Evolutionary conservation across 1,140 invertebrate genomes (phyloP), one percentile per base, ranked within the genome.

Genomic region (Cheumatopsyche charites): DNA sequence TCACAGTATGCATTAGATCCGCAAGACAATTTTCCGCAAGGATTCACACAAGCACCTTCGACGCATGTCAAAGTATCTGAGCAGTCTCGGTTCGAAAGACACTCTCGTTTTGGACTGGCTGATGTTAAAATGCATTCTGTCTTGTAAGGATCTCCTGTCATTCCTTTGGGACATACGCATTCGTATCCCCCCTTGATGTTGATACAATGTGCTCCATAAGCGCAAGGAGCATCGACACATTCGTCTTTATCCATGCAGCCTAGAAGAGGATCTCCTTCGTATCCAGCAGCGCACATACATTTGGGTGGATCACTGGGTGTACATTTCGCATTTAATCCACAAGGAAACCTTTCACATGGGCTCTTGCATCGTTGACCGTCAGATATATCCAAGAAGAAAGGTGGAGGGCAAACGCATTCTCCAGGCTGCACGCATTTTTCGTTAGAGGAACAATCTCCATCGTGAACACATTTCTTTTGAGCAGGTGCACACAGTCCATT

Each of bases 271-370:
- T 95, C 91, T 17, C 93, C 93, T 79, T 91, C 90, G 78, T 90
- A 95, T 1, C 95, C 94, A 58, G 88, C 82, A 79, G 91, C 88
- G 79, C 95, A 97, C 86, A 94, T 90, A 79, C 95, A 97, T 77
- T 88, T 89, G 6, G 94, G 94, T 17, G 93, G 93, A 84, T 96
- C 93, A 67, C 89, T 93, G 4, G 94, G 93, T 3, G 91, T 94
- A 79, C 95, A 97, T 82, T 94, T 93, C 0, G 94, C 91, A 81
- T 97, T 97, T n/a, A 94, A 90, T 15, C 95, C 94, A 78, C 96
- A 98, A 1, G 91, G 89, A 79, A 92, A 95, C 63, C 92, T 86
- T 79, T 94, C 92, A 78, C 93, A 94, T 4, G 93, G 93, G 86
- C 90, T 95, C 83, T 94, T 95, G 80, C 94, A 96, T 78, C 91